These are phyloP conservation scores for Acanthopagrus latus DNA, from an alignment of 2,797 vertebrate genomes.

Conservation along the genomic window DNA sequence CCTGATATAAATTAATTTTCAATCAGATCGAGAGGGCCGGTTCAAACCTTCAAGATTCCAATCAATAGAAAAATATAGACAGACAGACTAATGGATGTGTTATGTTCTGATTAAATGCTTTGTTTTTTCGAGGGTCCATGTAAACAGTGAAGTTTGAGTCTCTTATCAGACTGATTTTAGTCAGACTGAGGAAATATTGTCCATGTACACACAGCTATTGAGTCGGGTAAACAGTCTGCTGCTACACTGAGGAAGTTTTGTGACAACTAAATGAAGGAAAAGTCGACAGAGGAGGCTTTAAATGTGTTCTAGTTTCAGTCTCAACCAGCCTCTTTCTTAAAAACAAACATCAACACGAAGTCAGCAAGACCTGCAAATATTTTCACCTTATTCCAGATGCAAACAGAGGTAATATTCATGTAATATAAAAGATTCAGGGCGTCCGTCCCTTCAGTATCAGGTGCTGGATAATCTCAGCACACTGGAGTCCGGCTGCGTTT, in stretches of 20 bases:
- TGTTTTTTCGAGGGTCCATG: too few relatives aligned
- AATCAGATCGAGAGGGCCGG: too few relatives aligned
- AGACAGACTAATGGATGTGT: too few relatives aligned
- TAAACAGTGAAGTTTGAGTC: too few relatives aligned
- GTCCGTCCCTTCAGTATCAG: not conserved
- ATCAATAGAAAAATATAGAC: too few relatives aligned
- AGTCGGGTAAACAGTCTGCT: constrained; percentile 3
- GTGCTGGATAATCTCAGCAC: constrained; percentile 13
- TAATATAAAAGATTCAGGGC: not conserved
- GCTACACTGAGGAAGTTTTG: not conserved
- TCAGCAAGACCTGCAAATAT: not conserved
- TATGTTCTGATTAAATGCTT: too few relatives aligned
- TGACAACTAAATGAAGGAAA: not conserved
- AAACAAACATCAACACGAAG: not conserved
- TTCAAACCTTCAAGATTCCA: too few relatives aligned
- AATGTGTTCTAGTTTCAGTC: not conserved
- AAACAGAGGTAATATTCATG: not conserved
- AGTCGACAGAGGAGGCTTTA: not conserved
- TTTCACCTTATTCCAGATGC: not conserved
- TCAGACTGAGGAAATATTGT: too few relatives aligned
- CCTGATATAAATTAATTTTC: too few relatives aligned
- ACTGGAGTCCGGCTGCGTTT: not conserved
- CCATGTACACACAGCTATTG: too few relatives aligned
- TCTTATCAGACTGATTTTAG: too few relatives aligned
- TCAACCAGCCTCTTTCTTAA: not conserved